Evolutionary conservation across 2,888 invertebrate species (phyloP).

Genomic region (Caenorhabditis afra): DNA sequence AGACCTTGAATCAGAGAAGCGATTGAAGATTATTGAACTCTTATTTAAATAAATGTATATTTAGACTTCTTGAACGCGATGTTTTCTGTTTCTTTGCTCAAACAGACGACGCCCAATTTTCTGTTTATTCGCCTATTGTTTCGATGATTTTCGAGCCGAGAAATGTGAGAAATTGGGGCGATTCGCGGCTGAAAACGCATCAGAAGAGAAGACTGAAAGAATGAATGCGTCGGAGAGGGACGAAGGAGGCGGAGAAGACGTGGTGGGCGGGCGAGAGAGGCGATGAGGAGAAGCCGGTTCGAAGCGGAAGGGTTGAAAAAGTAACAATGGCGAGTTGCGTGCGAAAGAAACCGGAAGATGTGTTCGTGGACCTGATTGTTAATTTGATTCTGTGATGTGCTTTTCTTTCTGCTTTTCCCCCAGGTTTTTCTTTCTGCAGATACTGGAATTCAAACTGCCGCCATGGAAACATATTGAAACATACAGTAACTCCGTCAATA

Average conservation of each 20-base stretch:
- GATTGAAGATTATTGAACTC: neutral
- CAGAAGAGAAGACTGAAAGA: too few species aligned
- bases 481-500: constrained; percentile 1
- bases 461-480: neutral
- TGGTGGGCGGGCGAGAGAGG: too few species aligned
- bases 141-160: neutral
- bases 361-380: too few species aligned
- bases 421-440: too few species aligned
- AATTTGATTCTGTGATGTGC: too few species aligned
- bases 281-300: too few species aligned
- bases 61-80: neutral
- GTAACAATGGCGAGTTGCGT: neutral
- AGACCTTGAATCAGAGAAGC: neutral
- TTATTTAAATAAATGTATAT: neutral
- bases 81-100: neutral
- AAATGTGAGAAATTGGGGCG: neutral
- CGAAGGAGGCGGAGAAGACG: too few species aligned
- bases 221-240: too few species aligned
- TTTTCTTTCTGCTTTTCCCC: too few species aligned
- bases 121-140: neutral
- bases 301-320: neutral
- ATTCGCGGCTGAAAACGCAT: too few species aligned
- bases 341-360: too few species aligned
- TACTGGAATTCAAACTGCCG: neutral
- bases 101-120: neutral